Percentiles rank a stretch among this genome's conserved stretches.
These are phyloP conservation scores for Petrocephalus sullivani DNA, from an alignment of 2,797 vertebrate genomes.

Conservation along the genomic window DNA sequence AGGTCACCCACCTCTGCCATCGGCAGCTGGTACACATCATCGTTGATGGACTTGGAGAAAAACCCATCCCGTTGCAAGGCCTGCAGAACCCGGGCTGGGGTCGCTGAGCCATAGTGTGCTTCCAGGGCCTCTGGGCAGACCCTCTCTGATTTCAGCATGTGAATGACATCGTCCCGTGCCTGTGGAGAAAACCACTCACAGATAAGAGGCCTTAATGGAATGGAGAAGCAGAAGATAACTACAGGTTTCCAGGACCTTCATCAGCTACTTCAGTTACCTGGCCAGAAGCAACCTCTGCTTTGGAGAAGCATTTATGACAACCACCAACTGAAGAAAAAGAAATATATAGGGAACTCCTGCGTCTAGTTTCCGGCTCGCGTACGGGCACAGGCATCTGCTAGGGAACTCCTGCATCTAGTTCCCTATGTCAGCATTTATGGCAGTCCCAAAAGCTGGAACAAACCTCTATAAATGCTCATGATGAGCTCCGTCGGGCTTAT, in stretches of 20 bases:
- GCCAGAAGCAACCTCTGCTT: not conserved
- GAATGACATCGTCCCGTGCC: conserved; percentile 92
- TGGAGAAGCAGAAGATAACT: not conserved
- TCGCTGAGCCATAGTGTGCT: conserved; percentile 81
- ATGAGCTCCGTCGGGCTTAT: too few relatives aligned
- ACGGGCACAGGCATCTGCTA: too few relatives aligned
- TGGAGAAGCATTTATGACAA: not conserved
- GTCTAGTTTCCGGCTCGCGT: too few relatives aligned
- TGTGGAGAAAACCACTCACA: conserved; percentile 48
- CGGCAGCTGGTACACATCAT: conserved; percentile 85
- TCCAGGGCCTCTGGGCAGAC: conserved; percentile 78
- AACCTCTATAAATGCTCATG: too few relatives aligned
- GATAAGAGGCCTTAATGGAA: not conserved
- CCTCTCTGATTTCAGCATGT: conserved; percentile 79
- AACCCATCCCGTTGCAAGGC: conserved; percentile 80
- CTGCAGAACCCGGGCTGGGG: conserved; percentile 72
- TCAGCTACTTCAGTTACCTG: not conserved
- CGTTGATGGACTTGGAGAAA: conserved; percentile 59
- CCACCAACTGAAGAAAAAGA: not conserved
- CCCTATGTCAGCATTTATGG: too few relatives aligned
- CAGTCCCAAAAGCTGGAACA: too few relatives aligned
- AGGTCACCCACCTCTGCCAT: conserved; percentile 77
- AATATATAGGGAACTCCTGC: too few relatives aligned
- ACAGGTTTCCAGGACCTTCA: not conserved
- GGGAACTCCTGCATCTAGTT: too few relatives aligned